phyloP scores from a whole-genome alignment of 2,888 invertebrate species.

The Lithophane ornitopus region DNA sequence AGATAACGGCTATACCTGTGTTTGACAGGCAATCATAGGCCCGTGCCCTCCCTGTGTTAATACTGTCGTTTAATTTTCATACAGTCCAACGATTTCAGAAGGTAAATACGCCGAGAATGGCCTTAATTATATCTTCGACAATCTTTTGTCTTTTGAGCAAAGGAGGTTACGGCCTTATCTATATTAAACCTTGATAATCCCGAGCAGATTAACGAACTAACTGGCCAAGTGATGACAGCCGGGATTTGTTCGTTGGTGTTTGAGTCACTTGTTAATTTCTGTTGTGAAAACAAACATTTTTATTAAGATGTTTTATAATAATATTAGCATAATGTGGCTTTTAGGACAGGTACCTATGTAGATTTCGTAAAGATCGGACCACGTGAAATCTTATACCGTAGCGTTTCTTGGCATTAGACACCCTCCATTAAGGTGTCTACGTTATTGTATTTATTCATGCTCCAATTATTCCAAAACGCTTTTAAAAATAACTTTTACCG shows the following conservation, averaged over 20 bases:
- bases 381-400: slow-evolving; percentile 46
- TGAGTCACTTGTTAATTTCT: slow-evolving; percentile 26
- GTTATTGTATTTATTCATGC: slow-evolving; percentile 51
- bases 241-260: slow-evolving; percentile 37
- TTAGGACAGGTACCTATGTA: slow-evolving; percentile 42
- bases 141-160: slow-evolving; percentile 65
- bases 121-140: slow-evolving; percentile 62
- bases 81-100: slow-evolving; percentile 58
- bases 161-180: slow-evolving; percentile 63
- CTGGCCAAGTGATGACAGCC: slow-evolving; percentile 43
- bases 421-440: slow-evolving; percentile 48
- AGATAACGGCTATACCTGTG: slow-evolving; percentile 75
- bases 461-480: slow-evolving; percentile 45
- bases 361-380: slow-evolving; percentile 35
- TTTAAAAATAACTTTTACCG: slow-evolving; percentile 44
- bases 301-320: neutral
- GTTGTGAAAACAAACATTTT: slow-evolving; percentile 11
- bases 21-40: slow-evolving; percentile 77
- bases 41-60: slow-evolving; percentile 61
- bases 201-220: slow-evolving; percentile 54
- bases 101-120: slow-evolving; percentile 55
- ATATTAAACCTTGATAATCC: slow-evolving; percentile 63
- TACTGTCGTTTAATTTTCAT: slow-evolving; percentile 68
- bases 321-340: slow-evolving; percentile 20
- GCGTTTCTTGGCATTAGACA: slow-evolving; percentile 30